phyloP scores from a whole-genome alignment of 2,888 invertebrate genomes.

The Brachynemurus nebulosus region DNA sequence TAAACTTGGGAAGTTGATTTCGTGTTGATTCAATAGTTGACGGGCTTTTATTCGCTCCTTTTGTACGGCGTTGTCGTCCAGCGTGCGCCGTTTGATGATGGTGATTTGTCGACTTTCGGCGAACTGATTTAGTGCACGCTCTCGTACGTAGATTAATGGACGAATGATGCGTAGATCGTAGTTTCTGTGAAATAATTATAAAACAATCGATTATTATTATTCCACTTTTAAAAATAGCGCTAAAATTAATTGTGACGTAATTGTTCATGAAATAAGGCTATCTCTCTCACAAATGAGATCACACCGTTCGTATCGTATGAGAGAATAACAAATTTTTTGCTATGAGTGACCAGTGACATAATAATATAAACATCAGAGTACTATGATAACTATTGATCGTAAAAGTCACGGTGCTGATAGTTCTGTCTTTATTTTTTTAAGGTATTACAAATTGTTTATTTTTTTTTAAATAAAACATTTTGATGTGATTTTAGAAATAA shows the following conservation, averaged over 20 bases:
- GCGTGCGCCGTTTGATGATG: slow-evolving; percentile 33
- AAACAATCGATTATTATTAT: slow-evolving; percentile 1
- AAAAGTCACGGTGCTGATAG: no score
- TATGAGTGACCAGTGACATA: no score
- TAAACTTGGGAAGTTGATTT: slow-evolving; percentile 58
- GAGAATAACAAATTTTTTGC: background rate
- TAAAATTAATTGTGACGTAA: no score
- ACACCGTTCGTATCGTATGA: no score
- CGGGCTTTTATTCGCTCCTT: slow-evolving; percentile 41
- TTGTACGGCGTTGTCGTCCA: slow-evolving; percentile 24
- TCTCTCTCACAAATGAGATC: no score
- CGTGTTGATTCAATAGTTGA: slow-evolving; percentile 58
- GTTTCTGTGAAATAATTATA: slow-evolving; percentile 42
- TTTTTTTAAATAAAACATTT: no score
- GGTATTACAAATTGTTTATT: no score
- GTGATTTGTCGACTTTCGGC: slow-evolving; percentile 60
- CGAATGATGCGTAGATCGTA: slow-evolving; percentile 70
- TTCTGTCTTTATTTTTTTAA: no score
- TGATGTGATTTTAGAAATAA: no score
- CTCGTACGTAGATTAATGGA: slow-evolving; percentile 77
- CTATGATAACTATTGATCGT: no score
- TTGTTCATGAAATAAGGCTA: no score
- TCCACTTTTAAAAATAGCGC: slow-evolving; percentile 7
- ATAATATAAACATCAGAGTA: no score
- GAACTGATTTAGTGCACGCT: slow-evolving; percentile 58